Conservation (phyloP, 2,113 vertebrate genomes). For the Ptyas mucosa region DNA sequence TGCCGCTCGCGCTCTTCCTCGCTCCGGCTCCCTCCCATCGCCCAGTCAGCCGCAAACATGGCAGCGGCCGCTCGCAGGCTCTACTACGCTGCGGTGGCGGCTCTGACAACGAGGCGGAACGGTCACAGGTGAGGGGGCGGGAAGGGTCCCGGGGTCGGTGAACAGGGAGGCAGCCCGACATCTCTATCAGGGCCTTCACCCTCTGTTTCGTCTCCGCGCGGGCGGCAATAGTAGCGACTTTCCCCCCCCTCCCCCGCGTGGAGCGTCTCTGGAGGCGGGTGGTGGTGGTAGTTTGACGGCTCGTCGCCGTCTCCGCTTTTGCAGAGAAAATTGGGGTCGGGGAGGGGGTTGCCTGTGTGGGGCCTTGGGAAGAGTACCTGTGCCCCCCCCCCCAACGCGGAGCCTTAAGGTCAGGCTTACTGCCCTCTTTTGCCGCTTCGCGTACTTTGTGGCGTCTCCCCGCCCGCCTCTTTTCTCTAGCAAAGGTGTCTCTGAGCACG, state of each 20-base stretch:
- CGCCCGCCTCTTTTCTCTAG: neutral
- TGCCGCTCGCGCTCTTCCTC: neutral
- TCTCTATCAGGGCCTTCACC: neutral
- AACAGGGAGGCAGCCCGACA: conserved; percentile 8
- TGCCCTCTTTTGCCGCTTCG: neutral
- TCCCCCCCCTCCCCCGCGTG: too few species aligned
- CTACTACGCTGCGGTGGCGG: neutral
- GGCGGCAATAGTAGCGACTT: neutral
- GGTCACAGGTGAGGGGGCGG: conserved; percentile 39
- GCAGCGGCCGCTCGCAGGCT: conserved; percentile 28
- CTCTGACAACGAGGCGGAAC: neutral
- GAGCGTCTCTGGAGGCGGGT: neutral
- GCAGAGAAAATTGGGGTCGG: neutral
- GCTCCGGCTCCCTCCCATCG: neutral
- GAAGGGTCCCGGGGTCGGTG: neutral
- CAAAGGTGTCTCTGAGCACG: neutral
- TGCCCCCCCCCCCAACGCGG: too few species aligned
- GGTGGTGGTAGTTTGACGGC: neutral
- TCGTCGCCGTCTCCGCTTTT: neutral
- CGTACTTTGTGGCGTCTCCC: neutral
- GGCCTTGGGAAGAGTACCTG: neutral
- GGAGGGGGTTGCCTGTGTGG: neutral
- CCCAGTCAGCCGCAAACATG: conserved; percentile 24
- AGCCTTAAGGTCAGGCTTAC: neutral
- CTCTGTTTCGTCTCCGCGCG: too few species aligned